Evolutionary conservation across 1,140 invertebrate genomes (phyloP), one percentile per base, ranked within the genome.

Genomic region (Ladona fulva): DNA sequence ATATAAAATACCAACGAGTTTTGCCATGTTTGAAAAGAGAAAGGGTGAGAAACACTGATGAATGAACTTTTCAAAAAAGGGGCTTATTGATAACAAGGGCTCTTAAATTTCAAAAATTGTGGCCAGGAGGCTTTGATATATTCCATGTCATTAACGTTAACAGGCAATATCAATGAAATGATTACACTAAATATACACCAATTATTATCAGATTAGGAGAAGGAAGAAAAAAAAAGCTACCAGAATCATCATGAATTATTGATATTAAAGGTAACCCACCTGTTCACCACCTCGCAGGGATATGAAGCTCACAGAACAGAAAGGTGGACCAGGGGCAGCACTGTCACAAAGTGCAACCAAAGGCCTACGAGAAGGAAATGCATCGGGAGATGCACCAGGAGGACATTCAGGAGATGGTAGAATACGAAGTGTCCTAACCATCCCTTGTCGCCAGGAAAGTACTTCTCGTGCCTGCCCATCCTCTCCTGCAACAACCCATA

Each of bases 381-480:
- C 88, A 81, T 88, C 85, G 11, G 24, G 24, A 16, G 24, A 24
- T 29, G 78, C 7, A 42, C 78, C 74, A 37, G 80, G 80, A 78
- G 74, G 77, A 77, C 5, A 80, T 79, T 8, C 87, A 86, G 78
- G 84, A 85, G 91, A 92, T 12, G 95, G 94, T 81, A 98, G 86
- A 80, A 98, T 87, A 84, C 92, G 89, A 66, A 97, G 87, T 74
- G 93, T 90, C 77, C 92, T 91, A 66, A 97, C 93, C 78, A 91
- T 89, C 74, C 95, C 94, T 84, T 97, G 94, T 29, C 93, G 88
- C 91, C 95, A 95, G 8, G 96, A 97, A 74, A 98, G 84, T 11
- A 97, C 92, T 86, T 97, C 95, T 76, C 93, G 92, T 0, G 95
- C 96, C 84, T 98, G 96, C 14, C 96, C 96, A 81, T 91, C 94